Base-by-base conservation (phyloP, 1,140 invertebrate genomes). In the Drosophila obscura region DNA sequence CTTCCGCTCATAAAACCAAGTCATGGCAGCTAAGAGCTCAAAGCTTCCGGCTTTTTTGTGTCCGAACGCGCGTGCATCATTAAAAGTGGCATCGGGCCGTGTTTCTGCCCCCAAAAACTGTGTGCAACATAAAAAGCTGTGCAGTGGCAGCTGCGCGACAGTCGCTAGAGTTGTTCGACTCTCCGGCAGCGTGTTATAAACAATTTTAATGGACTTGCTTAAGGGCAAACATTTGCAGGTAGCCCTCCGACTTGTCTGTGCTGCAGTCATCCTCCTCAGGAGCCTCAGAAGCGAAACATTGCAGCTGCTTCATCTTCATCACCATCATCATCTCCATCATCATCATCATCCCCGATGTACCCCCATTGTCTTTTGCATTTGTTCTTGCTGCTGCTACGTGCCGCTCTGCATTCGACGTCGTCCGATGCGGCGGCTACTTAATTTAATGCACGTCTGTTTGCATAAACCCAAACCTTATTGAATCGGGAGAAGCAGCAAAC, bases 171-270 rank as follows among this genome's bases (percentile, higher is more conserved):
- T 48, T 45, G 28, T 46, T 43, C 13, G 5, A 31, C 31, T 39
- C 9, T 1, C 4, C 4, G 35, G 35, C 55, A 41, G 64, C 63
- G 58, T 59, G 77, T 77, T 77, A 80, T 84, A 84, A 88, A 87
- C 83, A 88, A 83, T 87, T 83, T 87, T 87, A 87, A 87, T 87
- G 88, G 83, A 87, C 83, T 89, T 89, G 80, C 83, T 83, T 83
- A 83, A 76, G 82, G 71, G 75, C 82, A 76, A 79, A 83, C 82
- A 77, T 79, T 82, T 68, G 65, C 71, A 75, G 55, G 63, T 73
- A 52, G 56, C 68, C 62, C 58, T 5, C 13, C 48, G 22, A 28
- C 28, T 19, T 22, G 22, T 41, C 16, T 19, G 26, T 63, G 24
- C 16, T 41, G 11, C 28, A 55, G 43, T 58, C 39, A n/a, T 45